Conservation (phyloP, 2,113 vertebrate species). For the Myiozetetes cayanensis region DNA sequence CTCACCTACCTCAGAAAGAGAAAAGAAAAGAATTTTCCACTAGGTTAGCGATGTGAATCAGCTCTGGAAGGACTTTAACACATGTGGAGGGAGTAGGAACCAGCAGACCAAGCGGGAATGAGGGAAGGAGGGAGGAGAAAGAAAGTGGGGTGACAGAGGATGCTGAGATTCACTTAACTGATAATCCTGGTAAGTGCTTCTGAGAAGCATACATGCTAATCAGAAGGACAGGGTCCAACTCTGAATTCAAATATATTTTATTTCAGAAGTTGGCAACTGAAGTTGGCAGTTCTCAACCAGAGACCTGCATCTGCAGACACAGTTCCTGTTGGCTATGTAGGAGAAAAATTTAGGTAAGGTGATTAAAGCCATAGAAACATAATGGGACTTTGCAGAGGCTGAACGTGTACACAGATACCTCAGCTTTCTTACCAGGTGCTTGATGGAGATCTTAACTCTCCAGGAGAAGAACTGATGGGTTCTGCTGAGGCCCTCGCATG, state of each 20-base stretch:
- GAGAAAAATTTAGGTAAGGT: neutral
- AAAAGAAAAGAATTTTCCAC: neutral
- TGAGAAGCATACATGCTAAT: neutral
- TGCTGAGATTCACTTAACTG: neutral
- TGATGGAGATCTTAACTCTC: neutral
- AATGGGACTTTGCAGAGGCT: neutral
- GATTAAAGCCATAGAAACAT: neutral
- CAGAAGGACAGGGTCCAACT: neutral
- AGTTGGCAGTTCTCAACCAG: neutral
- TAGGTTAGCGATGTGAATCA: neutral
- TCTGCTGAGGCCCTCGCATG: neutral
- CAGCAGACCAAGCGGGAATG: neutral
- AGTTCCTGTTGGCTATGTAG: neutral
- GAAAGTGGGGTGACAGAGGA: neutral
- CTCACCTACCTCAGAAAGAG: neutral
- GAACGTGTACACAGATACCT: neutral
- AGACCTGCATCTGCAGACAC: neutral
- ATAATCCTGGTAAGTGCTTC: neutral
- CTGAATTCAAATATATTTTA: neutral
- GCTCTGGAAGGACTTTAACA: neutral
- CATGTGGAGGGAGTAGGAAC: neutral
- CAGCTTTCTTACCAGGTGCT: neutral
- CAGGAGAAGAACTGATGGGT: neutral
- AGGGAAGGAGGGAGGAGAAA: neutral
- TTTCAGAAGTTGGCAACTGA: neutral